These are phyloP conservation scores for Drosophila histrio DNA, from an alignment of 2,888 invertebrate species.

Conservation along the genomic window DNA sequence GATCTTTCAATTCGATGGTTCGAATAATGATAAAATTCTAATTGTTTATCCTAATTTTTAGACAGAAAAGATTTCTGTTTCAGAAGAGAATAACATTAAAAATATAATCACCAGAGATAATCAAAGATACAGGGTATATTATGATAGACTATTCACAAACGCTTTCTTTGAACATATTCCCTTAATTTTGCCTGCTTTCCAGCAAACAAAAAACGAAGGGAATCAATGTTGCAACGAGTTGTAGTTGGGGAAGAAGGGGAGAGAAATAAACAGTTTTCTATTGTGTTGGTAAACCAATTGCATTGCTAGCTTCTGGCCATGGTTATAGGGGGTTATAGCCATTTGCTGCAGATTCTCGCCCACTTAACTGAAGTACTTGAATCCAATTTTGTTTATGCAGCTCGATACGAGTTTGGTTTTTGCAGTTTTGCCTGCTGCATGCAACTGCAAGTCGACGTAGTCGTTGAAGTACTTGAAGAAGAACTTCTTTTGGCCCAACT, in stretches of 20 bases:
- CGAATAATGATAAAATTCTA: too few relatives aligned
- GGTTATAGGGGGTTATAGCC: slow-evolving; percentile 22
- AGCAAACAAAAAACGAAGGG: slow-evolving; percentile 23
- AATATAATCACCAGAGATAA: too few relatives aligned
- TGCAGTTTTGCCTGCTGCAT: slow-evolving; percentile 25
- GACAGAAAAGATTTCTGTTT: too few relatives aligned
- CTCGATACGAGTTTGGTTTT: slow-evolving; percentile 30
- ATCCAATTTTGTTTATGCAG: slow-evolving; percentile 61
- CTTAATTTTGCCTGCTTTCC: background rate
- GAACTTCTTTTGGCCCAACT: background rate
- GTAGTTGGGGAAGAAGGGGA: background rate
- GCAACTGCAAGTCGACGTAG: slow-evolving; percentile 22
- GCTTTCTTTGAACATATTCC: background rate
- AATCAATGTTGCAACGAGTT: slow-evolving; percentile 23
- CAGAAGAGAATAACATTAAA: too few relatives aligned
- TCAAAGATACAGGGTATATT: background rate
- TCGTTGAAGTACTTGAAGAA: slow-evolving; percentile 10
- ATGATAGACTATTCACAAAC: background rate
- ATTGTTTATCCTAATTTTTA: too few relatives aligned
- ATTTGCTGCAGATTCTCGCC: slow-evolving; percentile 55
- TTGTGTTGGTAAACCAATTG: slow-evolving; percentile 41
- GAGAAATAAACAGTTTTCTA: slow-evolving; percentile 15
- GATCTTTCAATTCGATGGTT: too few relatives aligned
- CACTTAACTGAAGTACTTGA: slow-evolving; percentile 55
- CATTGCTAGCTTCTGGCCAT: slow-evolving; percentile 4